Evolutionary conservation across 2,113 vertebrate species (phyloP), one percentile per base, ranked within the genome.

Genomic region (Pygoscelis adeliae): DNA sequence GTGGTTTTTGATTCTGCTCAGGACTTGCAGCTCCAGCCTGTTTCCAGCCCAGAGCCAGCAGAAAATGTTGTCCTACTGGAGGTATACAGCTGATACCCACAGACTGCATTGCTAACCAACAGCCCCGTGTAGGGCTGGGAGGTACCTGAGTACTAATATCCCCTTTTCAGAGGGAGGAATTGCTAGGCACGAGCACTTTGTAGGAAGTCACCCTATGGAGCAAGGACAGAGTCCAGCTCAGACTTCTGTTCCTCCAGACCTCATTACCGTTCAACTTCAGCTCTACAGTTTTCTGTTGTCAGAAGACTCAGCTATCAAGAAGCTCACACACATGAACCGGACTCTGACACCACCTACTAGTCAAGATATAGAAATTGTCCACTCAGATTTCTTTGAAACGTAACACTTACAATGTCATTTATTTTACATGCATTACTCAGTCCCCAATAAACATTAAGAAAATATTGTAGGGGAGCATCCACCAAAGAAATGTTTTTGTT

Each of bases 291-390:
- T 53, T n/a, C 50, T 65, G 30, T 38, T 44, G 29, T 44, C 3
- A 4, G 27, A 80, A 71, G 55, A 61, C 32, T 49, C 26, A 61
- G 13, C 34, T 50, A 29, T 63, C 19, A 79, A 58, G 44, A 71
- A 46, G 25, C 4, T 44, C 36, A n/a, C 5, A 49, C 6, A 20
- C 0, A 1, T 47, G 9, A 94, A 47, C 18, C 6, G 2, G 5
- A 32, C 11, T 65, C 22, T 47, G 56, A 36, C 16, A 84, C 7
- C 8, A 82, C 9, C 44, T 58, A 11, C 42, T 42, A 88, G 9
- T 38, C 32, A 85, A 69, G 34, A 59, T 15, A 40, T 44, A 77
- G 55, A 90, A 65, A 59, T 15, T 30, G 7, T 56, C 16, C 36
- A 23, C 10, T 27, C 9, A 59, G 20, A 23, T 71, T 76, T 85